Evolutionary conservation across 2,797 vertebrate species (phyloP).

Genomic region (Psittacula echo): DNA sequence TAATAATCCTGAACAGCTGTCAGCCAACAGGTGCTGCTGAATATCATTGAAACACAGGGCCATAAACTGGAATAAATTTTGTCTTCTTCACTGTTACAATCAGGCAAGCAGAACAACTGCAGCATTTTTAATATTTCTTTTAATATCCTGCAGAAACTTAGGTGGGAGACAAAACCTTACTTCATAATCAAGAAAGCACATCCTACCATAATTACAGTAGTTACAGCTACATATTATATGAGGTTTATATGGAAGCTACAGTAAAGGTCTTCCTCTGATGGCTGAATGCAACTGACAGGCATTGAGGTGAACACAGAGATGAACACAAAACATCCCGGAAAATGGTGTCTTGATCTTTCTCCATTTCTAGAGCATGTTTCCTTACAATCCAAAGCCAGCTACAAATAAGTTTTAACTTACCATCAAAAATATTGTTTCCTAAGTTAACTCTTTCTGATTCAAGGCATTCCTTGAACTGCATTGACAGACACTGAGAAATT

Average conservation of each 20-base stretch:
- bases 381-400: constrained; percentile 7
- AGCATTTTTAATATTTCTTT: constrained; percentile 60
- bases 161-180: not conserved
- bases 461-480: constrained; percentile 7
- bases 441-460: not conserved
- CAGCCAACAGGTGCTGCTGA: constrained; percentile 53
- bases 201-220: not conserved
- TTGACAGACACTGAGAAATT: not conserved
- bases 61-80: constrained; percentile 49
- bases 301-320: not conserved
- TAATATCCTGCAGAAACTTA: constrained; percentile 64
- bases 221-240: constrained; percentile 27
- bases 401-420: not conserved
- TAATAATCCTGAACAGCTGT: constrained; percentile 66
- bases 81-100: constrained; percentile 14
- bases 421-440: not conserved
- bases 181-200: constrained; percentile 36
- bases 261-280: constrained; percentile 52
- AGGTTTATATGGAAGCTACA: constrained; percentile 29
- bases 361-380: not conserved
- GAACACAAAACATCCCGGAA: not conserved
- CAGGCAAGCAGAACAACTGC: constrained; percentile 30
- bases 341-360: not conserved
- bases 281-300: not conserved
- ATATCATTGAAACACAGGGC: not conserved